A percentile compares a stretch with the other conserved stretches of the same genome.
Conservation (phyloP, 23 tunicate genomes). For the Phallusia fumigata region DNA sequence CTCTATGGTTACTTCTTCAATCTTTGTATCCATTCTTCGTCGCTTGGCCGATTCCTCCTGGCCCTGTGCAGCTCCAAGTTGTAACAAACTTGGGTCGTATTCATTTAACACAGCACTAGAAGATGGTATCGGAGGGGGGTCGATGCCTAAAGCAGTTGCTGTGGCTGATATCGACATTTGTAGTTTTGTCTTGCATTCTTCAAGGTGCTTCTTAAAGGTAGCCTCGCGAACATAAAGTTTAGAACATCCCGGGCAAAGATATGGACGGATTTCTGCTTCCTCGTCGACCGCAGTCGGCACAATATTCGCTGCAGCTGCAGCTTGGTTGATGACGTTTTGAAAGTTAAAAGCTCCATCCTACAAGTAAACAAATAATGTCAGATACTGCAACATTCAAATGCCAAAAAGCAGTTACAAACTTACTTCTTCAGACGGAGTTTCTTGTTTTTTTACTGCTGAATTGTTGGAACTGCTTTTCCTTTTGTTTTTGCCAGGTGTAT, state of each 20-base stretch:
- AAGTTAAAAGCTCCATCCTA: conserved; percentile 14
- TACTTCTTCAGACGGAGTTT: neutral
- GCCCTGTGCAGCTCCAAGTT: neutral
- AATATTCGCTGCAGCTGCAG: conserved; percentile 95
- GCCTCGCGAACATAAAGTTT: conserved; percentile 95
- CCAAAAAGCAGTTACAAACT: neutral
- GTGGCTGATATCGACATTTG: conserved; percentile 73
- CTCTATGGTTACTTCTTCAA: neutral
- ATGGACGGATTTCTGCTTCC: conserved; percentile 81
- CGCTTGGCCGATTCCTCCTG: conserved; percentile 19
- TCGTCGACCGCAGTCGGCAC: conserved; percentile 47
- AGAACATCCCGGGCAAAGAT: conserved; percentile 94
- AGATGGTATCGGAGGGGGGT: conserved; percentile 67
- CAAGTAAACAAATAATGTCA: neutral
- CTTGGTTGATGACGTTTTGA: conserved; percentile 86
- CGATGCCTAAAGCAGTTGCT: conserved; percentile 73
- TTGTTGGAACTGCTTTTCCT: conserved; percentile 24
- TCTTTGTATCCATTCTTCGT: neutral
- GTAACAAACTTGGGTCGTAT: conserved; percentile 5
- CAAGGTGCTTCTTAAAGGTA: conserved; percentile 92
- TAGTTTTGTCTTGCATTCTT: conserved; percentile 81
- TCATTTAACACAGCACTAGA: conserved; percentile 14
- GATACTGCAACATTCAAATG: no score
- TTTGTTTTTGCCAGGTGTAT: conserved; percentile 67
- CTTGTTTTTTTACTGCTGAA: neutral